Evolutionary conservation across 2,113 vertebrate genomes (phyloP), one percentile per base, ranked within the genome.

Genomic region (Orthonyx spaldingii): DNA sequence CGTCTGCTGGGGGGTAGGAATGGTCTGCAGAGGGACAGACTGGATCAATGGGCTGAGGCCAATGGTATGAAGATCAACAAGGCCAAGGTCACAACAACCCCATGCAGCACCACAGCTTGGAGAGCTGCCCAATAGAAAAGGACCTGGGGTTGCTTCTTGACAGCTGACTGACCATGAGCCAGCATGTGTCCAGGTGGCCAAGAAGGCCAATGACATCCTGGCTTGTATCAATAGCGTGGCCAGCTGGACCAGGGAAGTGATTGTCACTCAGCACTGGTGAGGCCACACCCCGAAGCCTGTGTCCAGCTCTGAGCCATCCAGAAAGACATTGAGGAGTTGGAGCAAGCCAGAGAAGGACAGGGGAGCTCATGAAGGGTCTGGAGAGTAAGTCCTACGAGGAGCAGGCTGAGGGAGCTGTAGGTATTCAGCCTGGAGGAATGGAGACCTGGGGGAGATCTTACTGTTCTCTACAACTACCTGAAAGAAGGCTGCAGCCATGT

Each of bases 201-300:
- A 52, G 37, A 33, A 57, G 30, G 23, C 19, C 13, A n/a, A 3
- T 30, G 11, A 8, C 20, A 52, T 30, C 28, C 60, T 53, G 11
- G 11, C 3, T 19, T 61, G 11, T 21, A 12, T 52, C 60, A 30
- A 15, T 1, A n/a, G 16, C 0, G 0, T 14, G n/a, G 11, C 16
- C 39, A 82, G 39, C 20, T 46, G 69, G 28, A 66, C 28, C 5
- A 65, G 18, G 35, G 59, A 28, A 59, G 10, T 33, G 37, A 65
- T 33, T 37, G 17, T 21, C 18, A 30, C 28, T 52, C 23, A 15
- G 28, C 19, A 39, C 16, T 52, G 23, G 5, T 21, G 39, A 82
- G 33, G 53, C 13, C 19, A 26, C 39, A 82, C 28, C 9, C 30
- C 0, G 0, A 60, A 28, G 17, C 23, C 59, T 44, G 19, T 8